Percentiles rank a stretch among this genome's conserved stretches.
These are phyloP conservation scores for Drosophila histrio DNA, from an alignment of 2,888 invertebrate genomes.

Conservation along the genomic window DNA sequence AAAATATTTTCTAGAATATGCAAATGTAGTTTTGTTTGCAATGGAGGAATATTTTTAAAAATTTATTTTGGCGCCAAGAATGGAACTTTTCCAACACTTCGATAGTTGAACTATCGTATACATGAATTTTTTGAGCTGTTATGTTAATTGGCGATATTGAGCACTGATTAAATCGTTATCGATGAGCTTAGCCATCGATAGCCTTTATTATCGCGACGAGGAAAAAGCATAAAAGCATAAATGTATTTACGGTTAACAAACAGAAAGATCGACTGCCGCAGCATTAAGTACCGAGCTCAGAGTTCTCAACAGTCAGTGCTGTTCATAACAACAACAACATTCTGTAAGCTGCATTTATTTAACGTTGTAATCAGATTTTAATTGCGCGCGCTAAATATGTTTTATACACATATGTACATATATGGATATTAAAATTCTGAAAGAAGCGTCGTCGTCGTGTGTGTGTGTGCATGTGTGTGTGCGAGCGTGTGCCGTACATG, in stretches of 20 bases:
- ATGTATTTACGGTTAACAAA: constrained; percentile 54
- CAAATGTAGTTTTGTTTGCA: too few species aligned
- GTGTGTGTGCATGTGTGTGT: background rate
- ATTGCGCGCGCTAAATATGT: constrained; percentile 43
- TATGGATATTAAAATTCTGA: constrained; percentile 14
- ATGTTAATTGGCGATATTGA: constrained; percentile 17
- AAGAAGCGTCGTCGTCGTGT: constrained; percentile 23
- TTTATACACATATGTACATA: constrained; percentile 4
- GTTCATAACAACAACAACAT: constrained; percentile 2
- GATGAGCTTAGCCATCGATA: constrained; percentile 32
- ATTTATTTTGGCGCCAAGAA: background rate
- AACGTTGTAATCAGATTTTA: constrained; percentile 19
- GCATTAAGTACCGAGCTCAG: constrained; percentile 26
- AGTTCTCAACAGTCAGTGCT: background rate
- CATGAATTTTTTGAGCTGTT: background rate
- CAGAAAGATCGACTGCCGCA: constrained; percentile 34
- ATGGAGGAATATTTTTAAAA: background rate
- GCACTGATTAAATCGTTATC: constrained; percentile 16
- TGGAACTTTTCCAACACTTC: background rate
- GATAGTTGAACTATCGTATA: constrained; percentile 1
- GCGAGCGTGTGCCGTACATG: background rate
- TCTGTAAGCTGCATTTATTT: constrained; percentile 30
- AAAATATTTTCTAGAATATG: too few species aligned
- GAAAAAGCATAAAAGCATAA: constrained; percentile 55
- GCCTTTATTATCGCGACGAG: constrained; percentile 14